Conservation (phyloP, 2,797 vertebrate species). For the Pyrocephalus nanus region DNA sequence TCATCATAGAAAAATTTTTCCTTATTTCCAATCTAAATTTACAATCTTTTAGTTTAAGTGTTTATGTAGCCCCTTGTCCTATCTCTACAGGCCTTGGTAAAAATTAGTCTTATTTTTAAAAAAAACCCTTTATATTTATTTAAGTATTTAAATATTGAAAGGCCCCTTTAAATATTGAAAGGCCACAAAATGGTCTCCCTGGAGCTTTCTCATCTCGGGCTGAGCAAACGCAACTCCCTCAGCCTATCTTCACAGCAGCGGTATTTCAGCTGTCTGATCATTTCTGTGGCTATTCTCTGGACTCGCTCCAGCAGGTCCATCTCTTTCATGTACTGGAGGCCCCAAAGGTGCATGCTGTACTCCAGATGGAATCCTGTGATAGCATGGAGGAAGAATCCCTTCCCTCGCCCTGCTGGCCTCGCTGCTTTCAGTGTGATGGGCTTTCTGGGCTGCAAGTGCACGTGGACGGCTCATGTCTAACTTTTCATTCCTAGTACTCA, state of each 20-base stretch:
- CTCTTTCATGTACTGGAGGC: not conserved
- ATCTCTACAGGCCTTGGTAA: not conserved
- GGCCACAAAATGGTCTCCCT: not conserved
- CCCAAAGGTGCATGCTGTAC: not conserved
- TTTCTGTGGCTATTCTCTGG: not conserved
- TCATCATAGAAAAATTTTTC: not conserved
- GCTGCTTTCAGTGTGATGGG: not conserved
- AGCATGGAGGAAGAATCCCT: not conserved
- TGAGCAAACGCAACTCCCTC: not conserved
- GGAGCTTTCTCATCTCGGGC: not conserved
- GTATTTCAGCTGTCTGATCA: not conserved
- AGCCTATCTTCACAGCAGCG: not conserved
- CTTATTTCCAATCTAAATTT: not conserved
- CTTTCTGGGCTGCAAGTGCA: accelerated
- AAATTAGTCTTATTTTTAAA: not conserved
- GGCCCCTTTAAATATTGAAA: not conserved
- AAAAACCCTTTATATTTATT: too few species aligned
- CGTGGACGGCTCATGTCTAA: accelerated
- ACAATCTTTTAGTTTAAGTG: not conserved
- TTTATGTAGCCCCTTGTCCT: accelerated
- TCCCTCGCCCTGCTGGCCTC: accelerated
- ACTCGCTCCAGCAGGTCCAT: accelerated
- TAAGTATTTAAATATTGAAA: too few species aligned
- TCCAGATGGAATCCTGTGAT: not conserved
- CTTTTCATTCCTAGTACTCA: not conserved